Evolutionary conservation across 2,113 vertebrate species (phyloP).

Genomic region (Dasyprocta punctata): DNA sequence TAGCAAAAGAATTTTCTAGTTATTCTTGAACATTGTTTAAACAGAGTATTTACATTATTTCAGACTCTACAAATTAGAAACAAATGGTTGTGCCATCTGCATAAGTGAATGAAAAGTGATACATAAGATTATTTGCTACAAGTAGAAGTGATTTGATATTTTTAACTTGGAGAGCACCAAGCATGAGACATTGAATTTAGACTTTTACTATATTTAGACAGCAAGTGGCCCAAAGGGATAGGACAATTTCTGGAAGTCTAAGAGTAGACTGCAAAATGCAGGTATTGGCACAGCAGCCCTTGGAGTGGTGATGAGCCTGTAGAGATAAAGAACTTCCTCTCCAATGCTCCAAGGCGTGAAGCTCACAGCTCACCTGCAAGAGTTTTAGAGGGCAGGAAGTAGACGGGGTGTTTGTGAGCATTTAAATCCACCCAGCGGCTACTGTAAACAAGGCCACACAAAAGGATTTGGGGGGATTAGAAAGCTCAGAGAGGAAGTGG

Average conservation of each 20-base stretch:
- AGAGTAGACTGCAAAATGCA: not conserved
- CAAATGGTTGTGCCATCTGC: conserved; percentile 2
- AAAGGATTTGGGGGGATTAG: not conserved
- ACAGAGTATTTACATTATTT: conserved; percentile 55
- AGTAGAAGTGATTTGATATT: conserved; percentile 23
- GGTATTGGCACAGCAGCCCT: not conserved
- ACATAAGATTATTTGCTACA: not conserved
- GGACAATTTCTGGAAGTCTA: conserved; percentile 3
- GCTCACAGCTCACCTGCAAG: not conserved
- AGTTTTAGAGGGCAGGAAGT: not conserved
- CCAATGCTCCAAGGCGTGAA: not conserved
- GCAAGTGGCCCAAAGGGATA: not conserved
- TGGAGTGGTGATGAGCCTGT: not conserved
- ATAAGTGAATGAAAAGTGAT: conserved; percentile 32
- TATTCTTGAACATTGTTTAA: conserved; percentile 60
- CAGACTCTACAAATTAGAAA: conserved; percentile 48
- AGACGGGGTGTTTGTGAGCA: not conserved
- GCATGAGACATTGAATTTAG: conserved; percentile 40
- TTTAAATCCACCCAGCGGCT: not conserved
- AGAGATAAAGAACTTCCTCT: not conserved
- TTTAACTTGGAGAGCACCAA: conserved; percentile 2
- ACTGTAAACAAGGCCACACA: not conserved
- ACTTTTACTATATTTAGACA: not conserved
- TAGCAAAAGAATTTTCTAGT: conserved; percentile 62
- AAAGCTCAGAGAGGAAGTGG: not conserved